Percentiles rank a stretch among this genome's conserved stretches.
Conservation (phyloP, 2,888 invertebrate species). For the Spatulosminthurus flaviceps region DNA sequence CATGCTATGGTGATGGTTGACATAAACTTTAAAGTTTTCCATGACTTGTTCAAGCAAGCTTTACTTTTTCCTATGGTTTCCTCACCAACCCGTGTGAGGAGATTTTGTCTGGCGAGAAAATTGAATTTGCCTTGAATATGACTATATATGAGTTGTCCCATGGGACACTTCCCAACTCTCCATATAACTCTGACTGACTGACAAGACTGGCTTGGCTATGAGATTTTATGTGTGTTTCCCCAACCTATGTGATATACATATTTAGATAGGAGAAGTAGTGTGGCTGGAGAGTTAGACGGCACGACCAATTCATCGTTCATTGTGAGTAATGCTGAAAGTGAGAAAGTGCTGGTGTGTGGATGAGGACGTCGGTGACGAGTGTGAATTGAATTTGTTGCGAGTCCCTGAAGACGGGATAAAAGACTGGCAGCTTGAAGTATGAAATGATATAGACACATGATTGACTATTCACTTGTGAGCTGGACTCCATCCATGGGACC, state of each 20-base stretch:
- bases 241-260: no score
- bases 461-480: conserved; percentile 36
- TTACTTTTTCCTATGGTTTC: conserved; percentile 15
- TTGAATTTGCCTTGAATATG: conserved; percentile 50
- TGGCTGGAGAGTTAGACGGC: background rate
- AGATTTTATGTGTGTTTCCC: conserved; percentile 31
- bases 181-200: conserved; percentile 37
- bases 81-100: background rate
- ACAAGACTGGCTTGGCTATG: no score
- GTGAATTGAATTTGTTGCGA: conserved; percentile 46
- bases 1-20: conserved; percentile 45
- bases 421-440: conserved; percentile 48
- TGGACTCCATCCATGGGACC: conserved; percentile 28
- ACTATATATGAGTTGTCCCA: conserved; percentile 48
- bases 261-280: no score
- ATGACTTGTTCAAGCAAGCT: conserved; percentile 19
- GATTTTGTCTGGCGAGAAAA: conserved; percentile 46
- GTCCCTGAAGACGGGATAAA: conserved; percentile 48
- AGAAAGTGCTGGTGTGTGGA: conserved; percentile 19
- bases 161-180: conserved; percentile 30
- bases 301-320: background rate
- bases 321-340: conserved; percentile 5
- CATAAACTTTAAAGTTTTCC: conserved; percentile 44
- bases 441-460: conserved; percentile 49
- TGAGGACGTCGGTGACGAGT: conserved; percentile 31